These are phyloP conservation scores for Mesorhabditis spiculigera DNA, from an alignment of 2,888 invertebrate genomes.

Conservation along the genomic window DNA sequence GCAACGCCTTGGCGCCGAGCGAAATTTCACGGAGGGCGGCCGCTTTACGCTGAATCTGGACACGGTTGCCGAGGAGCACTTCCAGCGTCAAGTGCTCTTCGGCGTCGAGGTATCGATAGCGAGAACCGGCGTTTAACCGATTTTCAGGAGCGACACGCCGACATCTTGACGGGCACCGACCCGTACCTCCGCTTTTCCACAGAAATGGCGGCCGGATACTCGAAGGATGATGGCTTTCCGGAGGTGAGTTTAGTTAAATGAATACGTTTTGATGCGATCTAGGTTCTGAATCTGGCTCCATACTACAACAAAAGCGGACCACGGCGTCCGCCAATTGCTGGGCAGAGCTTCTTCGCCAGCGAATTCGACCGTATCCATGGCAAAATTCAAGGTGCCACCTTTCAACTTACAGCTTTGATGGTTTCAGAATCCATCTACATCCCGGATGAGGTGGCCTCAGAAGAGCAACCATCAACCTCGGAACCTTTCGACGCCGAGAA, in stretches of 20 bases:
- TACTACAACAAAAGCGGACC: conserved; percentile 20
- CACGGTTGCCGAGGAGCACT: conserved; percentile 16
- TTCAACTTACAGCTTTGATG: background rate
- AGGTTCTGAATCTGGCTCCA: conserved; percentile 35
- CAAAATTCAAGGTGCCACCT: conserved; percentile 12
- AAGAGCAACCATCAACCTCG: conserved; percentile 8
- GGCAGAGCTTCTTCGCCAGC: conserved; percentile 46
- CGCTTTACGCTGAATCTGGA: conserved; percentile 30
- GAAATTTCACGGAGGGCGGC: conserved; percentile 10
- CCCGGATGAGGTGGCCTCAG: conserved; percentile 10
- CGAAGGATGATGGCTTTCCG: conserved; percentile 50
- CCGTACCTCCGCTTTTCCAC: too few relatives aligned
- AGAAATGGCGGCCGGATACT: conserved; percentile 12
- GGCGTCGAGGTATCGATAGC: background rate
- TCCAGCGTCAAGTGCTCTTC: background rate
- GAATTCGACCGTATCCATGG: conserved; percentile 47
- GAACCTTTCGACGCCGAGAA: conserved; percentile 20
- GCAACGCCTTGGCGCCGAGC: too few relatives aligned
- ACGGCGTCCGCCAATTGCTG: conserved; percentile 14
- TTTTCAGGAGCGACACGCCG: conserved; percentile 21
- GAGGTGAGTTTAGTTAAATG: conserved; percentile 9
- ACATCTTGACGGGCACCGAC: background rate
- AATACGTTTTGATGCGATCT: too few relatives aligned
- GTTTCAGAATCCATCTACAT: background rate
- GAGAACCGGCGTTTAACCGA: background rate